Evolutionary conservation across 2,113 vertebrate species (phyloP).

Genomic region (Ageneiosus marmoratus): DNA sequence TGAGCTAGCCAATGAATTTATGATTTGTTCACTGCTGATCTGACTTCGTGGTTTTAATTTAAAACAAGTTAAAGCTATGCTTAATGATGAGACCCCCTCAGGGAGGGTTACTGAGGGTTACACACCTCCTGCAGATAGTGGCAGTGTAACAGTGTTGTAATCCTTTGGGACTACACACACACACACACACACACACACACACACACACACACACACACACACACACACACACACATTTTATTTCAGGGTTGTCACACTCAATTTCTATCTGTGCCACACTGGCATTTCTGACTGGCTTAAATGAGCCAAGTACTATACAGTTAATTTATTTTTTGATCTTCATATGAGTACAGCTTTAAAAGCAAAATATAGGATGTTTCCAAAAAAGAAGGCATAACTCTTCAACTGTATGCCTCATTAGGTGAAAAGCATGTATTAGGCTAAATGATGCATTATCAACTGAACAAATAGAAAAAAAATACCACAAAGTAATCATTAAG

Average conservation of each 20-base stretch:
- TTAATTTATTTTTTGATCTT: conserved; percentile 1
- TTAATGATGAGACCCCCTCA: conserved; percentile 8
- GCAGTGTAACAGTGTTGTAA: conserved; percentile 27
- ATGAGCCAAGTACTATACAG: neutral
- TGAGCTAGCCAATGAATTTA: conserved; percentile 11
- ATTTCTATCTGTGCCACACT: conserved; percentile 4
- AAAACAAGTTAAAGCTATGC: conserved; percentile 10
- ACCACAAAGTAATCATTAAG: neutral
- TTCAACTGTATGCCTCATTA: neutral
- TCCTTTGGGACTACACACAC: conserved; percentile 3
- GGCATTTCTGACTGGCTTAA: neutral
- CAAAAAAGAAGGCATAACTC: neutral
- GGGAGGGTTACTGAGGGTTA: conserved; percentile 25
- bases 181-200: conserved; percentile 16
- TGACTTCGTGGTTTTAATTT: neutral
- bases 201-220: conserved; percentile 5
- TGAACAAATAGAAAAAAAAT: neutral
- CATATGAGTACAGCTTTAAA: neutral
- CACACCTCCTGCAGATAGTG: conserved; percentile 7
- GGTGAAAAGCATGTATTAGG: neutral
- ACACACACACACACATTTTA: neutral
- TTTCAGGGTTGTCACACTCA: conserved; percentile 8
- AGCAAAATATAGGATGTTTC: neutral
- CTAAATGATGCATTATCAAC: neutral
- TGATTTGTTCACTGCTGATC: neutral